Percentiles rank a stretch among this genome's conserved stretches.
Conservation (phyloP, 2,797 vertebrate species). For the Cyprinella venusta region DNA sequence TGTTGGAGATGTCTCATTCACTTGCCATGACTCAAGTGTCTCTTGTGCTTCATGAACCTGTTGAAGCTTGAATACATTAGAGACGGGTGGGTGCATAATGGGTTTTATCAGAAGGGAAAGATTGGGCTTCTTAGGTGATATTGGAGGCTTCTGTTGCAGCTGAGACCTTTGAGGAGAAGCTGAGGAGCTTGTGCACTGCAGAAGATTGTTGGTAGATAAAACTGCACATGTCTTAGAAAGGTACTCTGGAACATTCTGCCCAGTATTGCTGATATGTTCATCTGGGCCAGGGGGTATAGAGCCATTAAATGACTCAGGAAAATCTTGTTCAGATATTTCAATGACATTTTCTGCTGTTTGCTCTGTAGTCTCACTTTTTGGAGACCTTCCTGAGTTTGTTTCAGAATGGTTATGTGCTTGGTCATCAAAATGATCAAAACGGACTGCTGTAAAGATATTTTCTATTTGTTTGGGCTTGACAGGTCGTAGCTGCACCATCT, state of each 20-base stretch:
- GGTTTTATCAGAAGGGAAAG: conserved; percentile 78
- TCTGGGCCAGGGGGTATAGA: conserved; percentile 45
- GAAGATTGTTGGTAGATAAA: conserved; percentile 3
- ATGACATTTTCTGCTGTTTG: conserved; percentile 28
- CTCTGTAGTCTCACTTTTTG: conserved; percentile 61
- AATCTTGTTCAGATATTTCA: conserved; percentile 13
- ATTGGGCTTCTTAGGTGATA: conserved; percentile 85
- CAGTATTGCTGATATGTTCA: conserved; percentile 22
- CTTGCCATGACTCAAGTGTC: conserved; percentile 6
- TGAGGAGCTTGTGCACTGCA: conserved; percentile 42
- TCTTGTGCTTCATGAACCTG: conserved; percentile 56
- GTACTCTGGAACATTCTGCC: conserved; percentile 26
- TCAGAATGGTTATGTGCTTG: conserved; percentile 50
- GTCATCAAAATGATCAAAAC: conserved; percentile 44
- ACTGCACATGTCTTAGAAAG: conserved; percentile 1
- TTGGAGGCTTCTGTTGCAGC: conserved; percentile 78
- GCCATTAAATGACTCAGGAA: not conserved
- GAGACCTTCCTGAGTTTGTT: conserved; percentile 70
- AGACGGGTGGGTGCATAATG: conserved; percentile 67
- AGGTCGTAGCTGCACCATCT: conserved; percentile 84
- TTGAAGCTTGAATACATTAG: conserved; percentile 63
- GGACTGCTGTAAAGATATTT: conserved; percentile 69
- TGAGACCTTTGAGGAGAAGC: conserved; percentile 60
- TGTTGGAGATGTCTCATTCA: conserved; percentile 4
- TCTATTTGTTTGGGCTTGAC: conserved; percentile 73